phyloP scores from a whole-genome alignment of 2,113 vertebrate genomes.

The Macheiramphus alcinus region DNA sequence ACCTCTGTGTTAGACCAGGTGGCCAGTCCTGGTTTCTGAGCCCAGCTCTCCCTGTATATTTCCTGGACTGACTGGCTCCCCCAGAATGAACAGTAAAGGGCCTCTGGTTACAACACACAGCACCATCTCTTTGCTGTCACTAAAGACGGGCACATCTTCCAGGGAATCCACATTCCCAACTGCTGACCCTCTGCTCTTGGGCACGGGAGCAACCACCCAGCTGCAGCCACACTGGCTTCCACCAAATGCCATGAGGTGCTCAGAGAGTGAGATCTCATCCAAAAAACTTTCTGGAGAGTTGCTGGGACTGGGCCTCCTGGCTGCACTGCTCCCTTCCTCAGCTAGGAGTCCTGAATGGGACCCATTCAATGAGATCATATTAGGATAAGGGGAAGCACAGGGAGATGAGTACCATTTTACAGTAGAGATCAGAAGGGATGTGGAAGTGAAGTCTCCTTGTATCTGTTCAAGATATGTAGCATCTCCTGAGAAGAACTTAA shows the following conservation, averaged over 20 bases:
- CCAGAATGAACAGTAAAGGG: neutral
- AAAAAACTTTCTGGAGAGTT: neutral
- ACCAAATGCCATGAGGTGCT: neutral
- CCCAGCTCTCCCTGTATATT: accelerated
- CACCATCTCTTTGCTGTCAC: neutral
- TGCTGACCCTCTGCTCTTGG: neutral
- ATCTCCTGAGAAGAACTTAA: neutral
- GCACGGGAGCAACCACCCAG: neutral
- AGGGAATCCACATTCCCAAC: neutral
- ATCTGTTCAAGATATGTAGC: neutral
- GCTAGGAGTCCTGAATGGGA: neutral
- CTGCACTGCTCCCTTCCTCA: neutral
- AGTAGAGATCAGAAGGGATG: neutral
- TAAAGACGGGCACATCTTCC: neutral
- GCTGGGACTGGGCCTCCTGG: neutral
- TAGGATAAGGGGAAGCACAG: neutral
- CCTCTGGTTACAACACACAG: neutral
- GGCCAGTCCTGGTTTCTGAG: neutral
- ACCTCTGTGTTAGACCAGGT: accelerated
- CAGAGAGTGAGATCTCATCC: neutral
- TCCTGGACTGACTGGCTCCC: neutral
- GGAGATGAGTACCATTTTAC: neutral
- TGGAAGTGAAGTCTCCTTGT: neutral
- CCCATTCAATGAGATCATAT: neutral
- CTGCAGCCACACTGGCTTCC: neutral